phyloP scores from a whole-genome alignment of 2,888 invertebrate genomes.

The Synergus itoensis region DNA sequence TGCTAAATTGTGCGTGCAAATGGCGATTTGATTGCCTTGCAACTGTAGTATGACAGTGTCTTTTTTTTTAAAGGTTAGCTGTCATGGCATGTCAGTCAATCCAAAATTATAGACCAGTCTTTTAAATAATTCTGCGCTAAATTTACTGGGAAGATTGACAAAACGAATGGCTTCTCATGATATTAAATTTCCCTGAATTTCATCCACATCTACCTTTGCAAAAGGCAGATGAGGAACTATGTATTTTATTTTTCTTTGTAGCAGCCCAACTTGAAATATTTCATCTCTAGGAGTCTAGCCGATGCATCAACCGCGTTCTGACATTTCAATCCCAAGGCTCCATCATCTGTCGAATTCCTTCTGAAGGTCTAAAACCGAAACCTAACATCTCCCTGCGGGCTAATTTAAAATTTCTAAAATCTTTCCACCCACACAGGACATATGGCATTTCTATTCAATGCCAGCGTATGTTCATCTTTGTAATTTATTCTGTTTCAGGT shows the following conservation, averaged over 20 bases:
- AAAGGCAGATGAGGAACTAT: not conserved
- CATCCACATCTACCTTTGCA: not conserved
- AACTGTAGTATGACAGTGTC: not conserved
- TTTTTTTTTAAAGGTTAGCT: not conserved
- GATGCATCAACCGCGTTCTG: constrained; percentile 15
- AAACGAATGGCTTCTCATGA: not conserved
- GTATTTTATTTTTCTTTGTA: not conserved
- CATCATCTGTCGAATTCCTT: constrained; percentile 24
- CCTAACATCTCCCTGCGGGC: not conserved
- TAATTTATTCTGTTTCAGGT: constrained; percentile 3
- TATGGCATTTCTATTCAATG: not conserved
- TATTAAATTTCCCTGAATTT: not conserved
- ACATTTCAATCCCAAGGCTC: constrained; percentile 10
- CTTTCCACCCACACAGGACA: not conserved
- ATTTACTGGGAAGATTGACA: not conserved
- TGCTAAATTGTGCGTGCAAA: constrained; percentile 12
- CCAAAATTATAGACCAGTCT: not conserved
- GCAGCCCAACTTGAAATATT: constrained; percentile 1
- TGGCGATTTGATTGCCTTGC: constrained; percentile 5
- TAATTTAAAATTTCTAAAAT: not conserved
- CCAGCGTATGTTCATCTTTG: not conserved
- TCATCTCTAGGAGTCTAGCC: not conserved
- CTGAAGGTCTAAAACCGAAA: constrained; percentile 2
- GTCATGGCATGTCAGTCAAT: not conserved
- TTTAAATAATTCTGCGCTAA: not conserved